phyloP scores from a whole-genome alignment of 2,888 invertebrate genomes.

The Ophion costatus region DNA sequence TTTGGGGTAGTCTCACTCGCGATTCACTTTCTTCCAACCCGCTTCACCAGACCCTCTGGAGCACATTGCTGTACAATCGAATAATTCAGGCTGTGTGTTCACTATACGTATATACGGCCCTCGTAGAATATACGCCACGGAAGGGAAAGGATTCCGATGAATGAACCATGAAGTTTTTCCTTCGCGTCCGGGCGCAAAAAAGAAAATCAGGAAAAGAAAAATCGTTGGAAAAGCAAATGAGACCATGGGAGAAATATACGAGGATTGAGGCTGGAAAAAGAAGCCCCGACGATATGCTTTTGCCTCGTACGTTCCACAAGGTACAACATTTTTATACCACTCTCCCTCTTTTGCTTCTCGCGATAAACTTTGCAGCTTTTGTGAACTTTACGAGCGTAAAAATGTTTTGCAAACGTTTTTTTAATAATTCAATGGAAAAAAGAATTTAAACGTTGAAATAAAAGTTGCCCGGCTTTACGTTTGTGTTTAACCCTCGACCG shows the following conservation, averaged over 20 bases:
- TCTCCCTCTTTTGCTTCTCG: background rate
- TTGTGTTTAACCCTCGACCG: background rate
- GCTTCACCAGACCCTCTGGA: background rate
- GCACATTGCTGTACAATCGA: slow-evolving; percentile 51
- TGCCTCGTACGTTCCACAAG: slow-evolving; percentile 1
- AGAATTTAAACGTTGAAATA: slow-evolving; percentile 11
- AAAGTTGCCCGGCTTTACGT: background rate
- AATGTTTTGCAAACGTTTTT: background rate
- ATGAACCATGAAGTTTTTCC: slow-evolving; percentile 54
- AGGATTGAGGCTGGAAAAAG: background rate
- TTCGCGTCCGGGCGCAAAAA: background rate
- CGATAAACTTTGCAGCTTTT: no score
- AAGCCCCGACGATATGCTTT: slow-evolving; percentile 6
- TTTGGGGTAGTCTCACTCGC: slow-evolving; percentile 15
- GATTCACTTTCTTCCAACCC: slow-evolving; percentile 25
- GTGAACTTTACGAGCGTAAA: no score
- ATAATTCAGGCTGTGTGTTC: slow-evolving; percentile 44
- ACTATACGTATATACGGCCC: background rate
- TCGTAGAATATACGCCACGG: slow-evolving; percentile 24
- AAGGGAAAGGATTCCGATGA: slow-evolving; percentile 55
- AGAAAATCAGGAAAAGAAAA: slow-evolving; percentile 6
- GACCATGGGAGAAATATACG: slow-evolving; percentile 16
- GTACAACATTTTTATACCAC: background rate
- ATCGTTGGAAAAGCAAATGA: slow-evolving; percentile 32
- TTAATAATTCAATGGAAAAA: slow-evolving; percentile 3